Percentiles rank a stretch among this genome's conserved stretches.
phyloP scores from a whole-genome alignment of 23 tunicate genomes.

The Halocynthia roretzi region DNA sequence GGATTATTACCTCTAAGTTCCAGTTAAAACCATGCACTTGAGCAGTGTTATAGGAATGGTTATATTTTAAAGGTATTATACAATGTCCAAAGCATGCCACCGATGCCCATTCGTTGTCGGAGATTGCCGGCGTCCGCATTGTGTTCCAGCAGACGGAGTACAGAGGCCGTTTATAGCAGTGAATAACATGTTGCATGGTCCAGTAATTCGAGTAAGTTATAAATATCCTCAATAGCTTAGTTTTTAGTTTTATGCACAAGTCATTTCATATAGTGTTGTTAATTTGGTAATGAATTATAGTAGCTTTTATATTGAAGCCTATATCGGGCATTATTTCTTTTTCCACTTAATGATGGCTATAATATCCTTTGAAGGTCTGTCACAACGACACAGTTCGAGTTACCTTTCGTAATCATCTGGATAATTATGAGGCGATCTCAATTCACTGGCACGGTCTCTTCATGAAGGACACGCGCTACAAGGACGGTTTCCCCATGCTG shows the following conservation, averaged over 20 bases:
- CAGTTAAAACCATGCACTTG: too few relatives aligned
- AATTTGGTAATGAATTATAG: too few relatives aligned
- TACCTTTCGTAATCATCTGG: neutral
- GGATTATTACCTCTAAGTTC: neutral
- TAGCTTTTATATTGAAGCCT: too few relatives aligned
- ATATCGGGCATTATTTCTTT: too few relatives aligned
- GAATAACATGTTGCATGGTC: conserved; percentile 50
- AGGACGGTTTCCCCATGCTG: neutral
- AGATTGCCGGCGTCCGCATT: conserved; percentile 48
- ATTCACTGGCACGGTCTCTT: neutral
- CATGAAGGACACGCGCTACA: neutral
- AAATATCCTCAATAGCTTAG: too few relatives aligned
- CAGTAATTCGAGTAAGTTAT: conserved; percentile 23
- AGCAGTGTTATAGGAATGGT: too few relatives aligned
- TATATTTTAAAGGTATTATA: conserved; percentile 33
- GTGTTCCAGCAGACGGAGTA: conserved; percentile 69
- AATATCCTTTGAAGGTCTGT: neutral
- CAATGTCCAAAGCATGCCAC: conserved; percentile 79
- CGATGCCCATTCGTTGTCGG: conserved; percentile 34
- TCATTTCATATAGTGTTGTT: too few relatives aligned
- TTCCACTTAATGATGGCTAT: too few relatives aligned
- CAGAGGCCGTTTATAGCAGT: conserved; percentile 45
- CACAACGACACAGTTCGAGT: neutral
- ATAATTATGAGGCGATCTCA: neutral
- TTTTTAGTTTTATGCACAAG: too few relatives aligned